A percentile compares a stretch with the other conserved stretches of the same genome.
Evolutionary conservation across 2,797 vertebrate genomes (phyloP).

Genomic region (Allobates femoralis): DNA sequence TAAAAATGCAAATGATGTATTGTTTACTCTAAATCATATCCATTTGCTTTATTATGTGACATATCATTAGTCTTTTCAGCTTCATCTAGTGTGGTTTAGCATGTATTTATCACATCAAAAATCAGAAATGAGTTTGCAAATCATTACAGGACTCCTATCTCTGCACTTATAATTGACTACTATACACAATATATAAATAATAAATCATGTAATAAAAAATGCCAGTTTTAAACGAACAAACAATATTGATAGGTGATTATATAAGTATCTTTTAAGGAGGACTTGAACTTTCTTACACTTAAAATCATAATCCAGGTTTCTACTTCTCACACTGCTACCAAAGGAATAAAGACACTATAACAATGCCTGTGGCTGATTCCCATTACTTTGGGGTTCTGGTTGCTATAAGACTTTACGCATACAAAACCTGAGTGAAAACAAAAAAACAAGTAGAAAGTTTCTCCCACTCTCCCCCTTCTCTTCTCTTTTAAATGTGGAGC

Average conservation of each 20-base stretch:
- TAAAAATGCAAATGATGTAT: constrained; percentile 10
- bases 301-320: neutral
- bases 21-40: neutral
- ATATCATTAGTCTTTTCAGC: neutral
- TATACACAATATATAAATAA: neutral
- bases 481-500: constrained; percentile 40
- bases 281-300: neutral
- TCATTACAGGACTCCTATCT: neutral
- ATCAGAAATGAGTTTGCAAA: neutral
- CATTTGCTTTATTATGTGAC: neutral
- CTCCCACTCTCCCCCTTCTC: constrained; percentile 20
- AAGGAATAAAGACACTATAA: neutral
- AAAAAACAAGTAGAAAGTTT: constrained; percentile 46
- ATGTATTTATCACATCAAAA: neutral
- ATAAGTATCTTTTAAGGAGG: neutral
- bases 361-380: neutral
- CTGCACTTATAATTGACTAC: too few species aligned
- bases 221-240: neutral
- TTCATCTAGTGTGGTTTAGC: neutral
- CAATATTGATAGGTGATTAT: neutral
- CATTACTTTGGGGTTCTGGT: constrained; percentile 17
- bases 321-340: neutral
- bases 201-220: neutral
- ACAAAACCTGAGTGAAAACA: constrained; percentile 2
- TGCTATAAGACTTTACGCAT: neutral